A percentile compares a stretch with the other conserved stretches of the same genome.
These are phyloP conservation scores for Nudaria mundana DNA, from an alignment of 2,888 invertebrate species.

Conservation along the genomic window DNA sequence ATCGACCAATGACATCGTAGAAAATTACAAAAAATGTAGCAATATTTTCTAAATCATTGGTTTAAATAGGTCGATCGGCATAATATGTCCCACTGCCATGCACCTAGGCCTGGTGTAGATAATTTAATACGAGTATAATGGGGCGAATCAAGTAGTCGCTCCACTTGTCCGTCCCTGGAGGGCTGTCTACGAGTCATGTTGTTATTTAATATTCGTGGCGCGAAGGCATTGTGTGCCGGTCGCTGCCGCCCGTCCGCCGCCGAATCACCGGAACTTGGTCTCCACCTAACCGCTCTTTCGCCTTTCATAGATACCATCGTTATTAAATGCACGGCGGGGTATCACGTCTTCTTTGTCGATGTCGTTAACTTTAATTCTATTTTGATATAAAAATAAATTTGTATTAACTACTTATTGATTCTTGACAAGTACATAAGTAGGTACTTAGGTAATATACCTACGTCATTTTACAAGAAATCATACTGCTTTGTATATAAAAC, in stretches of 20 bases:
- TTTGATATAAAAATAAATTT: background rate
- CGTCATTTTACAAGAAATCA: too few relatives aligned
- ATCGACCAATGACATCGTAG: too few relatives aligned
- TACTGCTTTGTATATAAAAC: too few relatives aligned
- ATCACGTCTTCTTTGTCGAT: conserved; percentile 22
- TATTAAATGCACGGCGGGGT: conserved; percentile 43
- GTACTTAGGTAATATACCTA: too few relatives aligned
- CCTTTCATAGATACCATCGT: conserved; percentile 54
- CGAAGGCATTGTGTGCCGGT: conserved; percentile 31
- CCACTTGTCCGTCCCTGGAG: conserved; percentile 40
- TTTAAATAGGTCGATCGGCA: too few relatives aligned
- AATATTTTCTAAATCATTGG: too few relatives aligned
- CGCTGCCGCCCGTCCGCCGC: conserved; percentile 42
- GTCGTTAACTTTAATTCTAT: conserved; percentile 4
- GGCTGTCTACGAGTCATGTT: conserved; percentile 27
- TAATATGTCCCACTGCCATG: too few relatives aligned
- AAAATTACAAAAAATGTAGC: too few relatives aligned
- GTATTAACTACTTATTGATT: too few relatives aligned
- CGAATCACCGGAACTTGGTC: conserved; percentile 58
- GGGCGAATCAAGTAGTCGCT: conserved; percentile 32
- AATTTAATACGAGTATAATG: conserved; percentile 12
- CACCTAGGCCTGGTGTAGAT: too few relatives aligned
- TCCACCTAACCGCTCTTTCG: conserved; percentile 52
- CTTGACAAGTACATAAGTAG: too few relatives aligned
- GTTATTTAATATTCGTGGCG: conserved; percentile 53